These are phyloP conservation scores for Eciton burchellii DNA, from an alignment of 1,140 invertebrate species.

Conservation along the genomic window DNA sequence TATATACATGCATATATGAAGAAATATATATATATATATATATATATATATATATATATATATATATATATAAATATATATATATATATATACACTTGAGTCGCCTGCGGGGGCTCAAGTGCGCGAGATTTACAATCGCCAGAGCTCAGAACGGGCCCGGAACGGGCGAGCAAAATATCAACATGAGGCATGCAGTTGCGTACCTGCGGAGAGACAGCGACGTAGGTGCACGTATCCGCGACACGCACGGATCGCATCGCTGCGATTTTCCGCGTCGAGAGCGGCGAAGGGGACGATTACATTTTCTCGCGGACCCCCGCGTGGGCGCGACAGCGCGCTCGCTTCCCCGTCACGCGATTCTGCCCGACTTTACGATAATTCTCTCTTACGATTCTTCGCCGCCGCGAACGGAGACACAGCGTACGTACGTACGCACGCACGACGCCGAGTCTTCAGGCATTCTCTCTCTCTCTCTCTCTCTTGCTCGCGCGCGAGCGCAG, in stretches of 20 bases:
- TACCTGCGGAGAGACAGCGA: constrained; percentile 49
- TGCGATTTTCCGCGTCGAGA: constrained; percentile 13
- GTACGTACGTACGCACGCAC: too few relatives aligned
- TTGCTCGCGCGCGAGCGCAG: too few relatives aligned
- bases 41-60: too few relatives aligned
- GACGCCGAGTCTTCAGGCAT: background rate
- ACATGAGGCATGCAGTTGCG: constrained; percentile 25
- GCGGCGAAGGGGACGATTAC: constrained; percentile 16
- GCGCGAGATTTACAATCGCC: constrained; percentile 80
- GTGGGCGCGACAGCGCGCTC: constrained; percentile 54
- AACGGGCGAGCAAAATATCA: constrained; percentile 71
- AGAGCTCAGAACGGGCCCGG: constrained; percentile 63
- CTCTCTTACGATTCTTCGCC: constrained; percentile 17
- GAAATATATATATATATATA: background rate
- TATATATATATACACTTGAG: constrained; percentile 39
- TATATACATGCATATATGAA: background rate
- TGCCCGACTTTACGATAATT: constrained; percentile 52
- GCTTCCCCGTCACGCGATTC: constrained; percentile 50
- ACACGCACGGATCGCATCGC: constrained; percentile 26
- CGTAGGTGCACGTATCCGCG: constrained; percentile 15
- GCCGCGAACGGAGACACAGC: constrained; percentile 2
- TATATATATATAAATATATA: background rate
- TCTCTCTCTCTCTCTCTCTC: too few relatives aligned
- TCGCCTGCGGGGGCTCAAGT: constrained; percentile 65
- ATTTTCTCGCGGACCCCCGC: constrained; percentile 19